Conservation (phyloP, 2,888 invertebrate species). For the Drosophila multiciliata region DNA sequence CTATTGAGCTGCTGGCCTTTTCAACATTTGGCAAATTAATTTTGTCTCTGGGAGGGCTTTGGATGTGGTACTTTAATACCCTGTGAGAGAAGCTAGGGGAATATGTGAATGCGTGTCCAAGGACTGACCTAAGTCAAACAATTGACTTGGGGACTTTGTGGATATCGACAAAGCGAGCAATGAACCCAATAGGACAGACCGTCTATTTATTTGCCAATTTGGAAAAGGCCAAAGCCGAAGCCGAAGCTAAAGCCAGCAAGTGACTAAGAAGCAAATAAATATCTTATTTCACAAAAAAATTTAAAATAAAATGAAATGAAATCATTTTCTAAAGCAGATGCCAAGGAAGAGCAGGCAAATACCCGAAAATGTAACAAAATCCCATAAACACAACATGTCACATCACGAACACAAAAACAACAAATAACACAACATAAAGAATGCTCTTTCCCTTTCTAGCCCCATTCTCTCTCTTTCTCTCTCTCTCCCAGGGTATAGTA, state of each 20-base stretch:
- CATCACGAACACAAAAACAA: constrained; percentile 47
- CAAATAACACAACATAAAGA: constrained; percentile 20
- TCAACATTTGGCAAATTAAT: constrained; percentile 58
- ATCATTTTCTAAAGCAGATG: constrained; percentile 61
- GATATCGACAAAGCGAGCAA: constrained; percentile 30
- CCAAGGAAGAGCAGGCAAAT: constrained; percentile 15
- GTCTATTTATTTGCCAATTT: constrained; percentile 80
- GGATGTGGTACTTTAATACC: constrained; percentile 32
- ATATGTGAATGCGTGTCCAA: constrained; percentile 38
- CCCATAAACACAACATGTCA: constrained; percentile 81
- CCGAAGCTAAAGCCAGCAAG: constrained; percentile 16
- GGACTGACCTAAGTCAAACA: constrained; percentile 57
- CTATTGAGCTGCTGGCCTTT: constrained; percentile 21
- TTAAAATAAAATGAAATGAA: constrained; percentile 72
- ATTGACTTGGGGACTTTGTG: constrained; percentile 38
- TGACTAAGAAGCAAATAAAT: constrained; percentile 76
- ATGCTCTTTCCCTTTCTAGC: neutral
- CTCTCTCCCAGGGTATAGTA: constrained; percentile 19
- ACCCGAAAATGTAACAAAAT: constrained; percentile 65
- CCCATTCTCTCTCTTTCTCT: neutral
- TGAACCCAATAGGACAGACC: constrained; percentile 13
- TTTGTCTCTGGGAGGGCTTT: constrained; percentile 27
- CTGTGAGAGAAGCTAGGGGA: constrained; percentile 26
- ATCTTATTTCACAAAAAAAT: constrained; percentile 73
- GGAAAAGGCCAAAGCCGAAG: constrained; percentile 54